Evolutionary conservation across 2,888 invertebrate species (phyloP), one percentile per base, ranked within the genome.

Genomic region (Drosophila nr. perissopoda): DNA sequence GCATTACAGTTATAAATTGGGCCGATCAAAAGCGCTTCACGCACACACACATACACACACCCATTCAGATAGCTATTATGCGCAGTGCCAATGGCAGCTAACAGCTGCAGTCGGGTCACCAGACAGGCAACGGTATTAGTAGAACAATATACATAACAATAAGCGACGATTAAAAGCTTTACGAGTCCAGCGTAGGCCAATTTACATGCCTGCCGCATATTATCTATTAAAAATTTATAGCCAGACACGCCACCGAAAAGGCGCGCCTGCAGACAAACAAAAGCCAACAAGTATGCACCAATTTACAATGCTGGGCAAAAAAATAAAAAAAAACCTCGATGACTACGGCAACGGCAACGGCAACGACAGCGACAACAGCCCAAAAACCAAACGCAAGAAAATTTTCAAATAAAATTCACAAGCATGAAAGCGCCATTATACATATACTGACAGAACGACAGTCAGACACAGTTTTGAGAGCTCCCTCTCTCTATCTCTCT

Each of bases 271-370:
- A 85, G 70, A 67, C 64, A 77, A 85, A 88, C 88, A 88, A 85
- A 83, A 75, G 84, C 89, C 90, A 89, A 89, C 86, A 91, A 89
- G 91, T 89, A 91, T 86, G 91, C 91, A 86, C 90, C 88, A 89
- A 88, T 89, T 91, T 79, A 84, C 82, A 91, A 85, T 84, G 74
- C 64, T 81, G 68, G 58, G 70, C 59, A 70, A 77, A 62, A 78
- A 71, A 31, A 62, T 34, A 2, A 56, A 53, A 57, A 49, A 42
- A 48, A 74, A 42, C 36, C 52, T 46, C 21, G 10, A 67, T 46
- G 33, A 54, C 53, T 34, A 65, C 40, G 52, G 10, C 27, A 49
- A n/a, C 36, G 36, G 18, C 34, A 76, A 42, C 46, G 48, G 58
- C 59, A 68, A 31, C 69, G 54, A 59, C 70, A 67, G 59, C 59